A percentile compares a stretch with the other conserved stretches of the same genome.
Conservation (phyloP, 2,113 vertebrate species). For the Harpagus bidentatus region DNA sequence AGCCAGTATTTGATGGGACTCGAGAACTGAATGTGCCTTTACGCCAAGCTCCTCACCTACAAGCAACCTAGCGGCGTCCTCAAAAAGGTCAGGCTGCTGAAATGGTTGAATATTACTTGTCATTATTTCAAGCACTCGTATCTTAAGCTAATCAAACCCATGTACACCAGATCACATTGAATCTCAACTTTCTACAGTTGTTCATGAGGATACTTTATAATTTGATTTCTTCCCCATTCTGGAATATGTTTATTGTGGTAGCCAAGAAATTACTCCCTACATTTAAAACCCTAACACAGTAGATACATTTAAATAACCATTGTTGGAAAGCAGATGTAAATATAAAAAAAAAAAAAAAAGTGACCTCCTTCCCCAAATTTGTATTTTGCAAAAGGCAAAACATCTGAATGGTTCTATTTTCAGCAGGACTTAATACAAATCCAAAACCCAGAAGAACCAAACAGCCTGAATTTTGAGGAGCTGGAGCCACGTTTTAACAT, state of each 20-base stretch:
- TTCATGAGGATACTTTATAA: not conserved
- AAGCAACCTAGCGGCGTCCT: not conserved
- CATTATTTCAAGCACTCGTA: accelerated
- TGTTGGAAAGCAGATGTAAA: not conserved
- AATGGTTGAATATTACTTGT: not conserved
- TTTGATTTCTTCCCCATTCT: not conserved
- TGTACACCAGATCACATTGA: not conserved
- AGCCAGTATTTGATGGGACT: accelerated
- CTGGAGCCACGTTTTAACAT: not conserved
- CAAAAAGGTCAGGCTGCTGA: not conserved
- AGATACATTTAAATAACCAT: not conserved
- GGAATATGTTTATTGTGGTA: not conserved
- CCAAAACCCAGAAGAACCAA: not conserved
- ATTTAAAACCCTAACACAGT: not conserved
- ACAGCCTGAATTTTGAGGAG: not conserved
- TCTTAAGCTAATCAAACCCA: not conserved
- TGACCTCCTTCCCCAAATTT: not conserved
- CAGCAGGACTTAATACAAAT: not conserved
- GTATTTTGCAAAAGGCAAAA: not conserved
- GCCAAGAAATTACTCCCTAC: not conserved
- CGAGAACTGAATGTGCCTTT: not conserved
- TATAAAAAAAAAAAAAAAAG: not conserved
- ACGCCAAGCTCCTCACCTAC: not conserved
- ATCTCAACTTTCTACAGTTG: not conserved
- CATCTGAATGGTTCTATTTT: not conserved